Conservation (phyloP, 2,113 vertebrate species). For the Datnioides undecimradiatus region DNA sequence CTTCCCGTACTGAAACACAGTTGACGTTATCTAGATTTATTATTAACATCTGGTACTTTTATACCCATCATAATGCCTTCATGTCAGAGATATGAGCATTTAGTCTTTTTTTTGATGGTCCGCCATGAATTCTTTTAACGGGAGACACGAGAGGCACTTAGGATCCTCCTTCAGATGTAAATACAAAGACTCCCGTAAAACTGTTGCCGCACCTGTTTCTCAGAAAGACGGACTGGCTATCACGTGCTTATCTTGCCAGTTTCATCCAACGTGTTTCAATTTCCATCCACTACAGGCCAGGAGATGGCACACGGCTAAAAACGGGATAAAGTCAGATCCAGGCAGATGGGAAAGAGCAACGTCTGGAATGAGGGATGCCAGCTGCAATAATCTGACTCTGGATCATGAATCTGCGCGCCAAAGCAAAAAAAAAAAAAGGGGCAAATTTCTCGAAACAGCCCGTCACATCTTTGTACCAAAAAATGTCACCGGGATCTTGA, state of each 20-base stretch:
- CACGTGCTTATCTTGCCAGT: constrained; percentile 65
- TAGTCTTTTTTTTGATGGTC: constrained; percentile 62
- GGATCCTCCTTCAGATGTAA: constrained; percentile 43
- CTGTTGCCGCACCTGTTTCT: constrained; percentile 63
- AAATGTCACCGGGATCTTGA: constrained; percentile 46
- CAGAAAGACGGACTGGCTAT: constrained; percentile 58
- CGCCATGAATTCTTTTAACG: constrained; percentile 67
- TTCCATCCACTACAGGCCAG: constrained; percentile 35
- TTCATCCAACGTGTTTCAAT: constrained; percentile 50
- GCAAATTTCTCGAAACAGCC: constrained; percentile 53
- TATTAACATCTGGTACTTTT: constrained; percentile 73
- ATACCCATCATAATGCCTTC: constrained; percentile 68
- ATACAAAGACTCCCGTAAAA: constrained; percentile 53
- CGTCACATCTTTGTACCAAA: constrained; percentile 32
- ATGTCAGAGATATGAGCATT: constrained; percentile 71
- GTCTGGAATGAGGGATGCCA: constrained; percentile 47
- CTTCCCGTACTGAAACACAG: constrained; percentile 24
- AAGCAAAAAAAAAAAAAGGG: constrained; percentile 50
- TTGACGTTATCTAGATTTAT: constrained; percentile 70
- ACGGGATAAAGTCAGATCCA: constrained; percentile 46
- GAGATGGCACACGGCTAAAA: constrained; percentile 58
- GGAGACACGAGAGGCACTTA: constrained; percentile 57
- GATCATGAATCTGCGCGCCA: constrained; percentile 46
- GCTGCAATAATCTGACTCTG: constrained; percentile 56
- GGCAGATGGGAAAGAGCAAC: constrained; percentile 54